A percentile compares a stretch with the other conserved stretches of the same genome.
Conservation (phyloP, 2,797 vertebrate genomes). For the Urocyon cinereoargenteus region DNA sequence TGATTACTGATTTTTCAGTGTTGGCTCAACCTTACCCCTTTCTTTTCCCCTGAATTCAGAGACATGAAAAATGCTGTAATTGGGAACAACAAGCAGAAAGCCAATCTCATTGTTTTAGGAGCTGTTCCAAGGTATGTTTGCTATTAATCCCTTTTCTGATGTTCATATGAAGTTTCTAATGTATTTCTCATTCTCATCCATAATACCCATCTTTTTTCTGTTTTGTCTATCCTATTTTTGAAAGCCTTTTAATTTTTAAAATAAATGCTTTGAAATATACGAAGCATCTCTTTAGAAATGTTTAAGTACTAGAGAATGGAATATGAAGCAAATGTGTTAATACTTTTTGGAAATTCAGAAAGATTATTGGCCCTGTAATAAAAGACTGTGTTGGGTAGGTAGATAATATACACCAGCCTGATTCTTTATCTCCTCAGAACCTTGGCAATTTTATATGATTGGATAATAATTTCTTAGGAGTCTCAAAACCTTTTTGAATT, state of each 20-base stretch:
- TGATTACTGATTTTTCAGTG: slow-evolving; percentile 77
- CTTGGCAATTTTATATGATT: slow-evolving; percentile 5
- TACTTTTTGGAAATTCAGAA: background rate
- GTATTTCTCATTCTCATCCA: slow-evolving; percentile 1
- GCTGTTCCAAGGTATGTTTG: slow-evolving; percentile 96
- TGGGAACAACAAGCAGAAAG: slow-evolving; percentile 99
- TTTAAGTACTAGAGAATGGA: slow-evolving; percentile 5
- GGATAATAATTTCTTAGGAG: slow-evolving; percentile 8
- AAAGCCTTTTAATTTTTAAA: background rate
- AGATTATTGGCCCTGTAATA: background rate
- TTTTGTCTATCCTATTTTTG: background rate
- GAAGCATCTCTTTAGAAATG: background rate
- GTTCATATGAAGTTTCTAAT: slow-evolving; percentile 79
- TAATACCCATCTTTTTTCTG: background rate
- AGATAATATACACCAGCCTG: background rate
- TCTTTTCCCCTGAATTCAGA: slow-evolving; percentile 90
- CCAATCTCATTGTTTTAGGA: slow-evolving; percentile 99
- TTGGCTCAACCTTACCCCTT: slow-evolving; percentile 86
- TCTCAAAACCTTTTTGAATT: slow-evolving; percentile 4
- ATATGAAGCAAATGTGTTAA: background rate
- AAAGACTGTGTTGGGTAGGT: background rate
- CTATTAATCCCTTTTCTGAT: slow-evolving; percentile 84
- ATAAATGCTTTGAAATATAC: slow-evolving; percentile 26
- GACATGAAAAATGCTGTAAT: slow-evolving; percentile 99
- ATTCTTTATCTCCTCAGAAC: background rate